Base-by-base conservation (phyloP, 2,113 vertebrate genomes). In the Verasper variegatus region DNA sequence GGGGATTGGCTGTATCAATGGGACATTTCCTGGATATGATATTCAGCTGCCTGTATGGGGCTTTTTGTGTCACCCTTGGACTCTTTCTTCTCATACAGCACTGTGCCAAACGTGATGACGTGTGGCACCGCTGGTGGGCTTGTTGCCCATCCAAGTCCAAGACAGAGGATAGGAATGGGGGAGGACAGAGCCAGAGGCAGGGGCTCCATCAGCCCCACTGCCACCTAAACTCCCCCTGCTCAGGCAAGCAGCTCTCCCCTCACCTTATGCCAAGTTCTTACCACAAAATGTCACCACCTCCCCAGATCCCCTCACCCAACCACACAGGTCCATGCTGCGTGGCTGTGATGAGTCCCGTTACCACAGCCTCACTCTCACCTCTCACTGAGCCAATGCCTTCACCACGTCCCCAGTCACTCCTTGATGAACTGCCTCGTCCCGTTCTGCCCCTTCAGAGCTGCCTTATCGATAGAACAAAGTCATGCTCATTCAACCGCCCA, bases 31-130 rank as follows among this genome's bases (percentile, higher is more conserved):
- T 98, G 92, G 97, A 98, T 92, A 98, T 99, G 97, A 95, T 99
- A 83, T 99, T 99, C 92, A 99, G 97, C 91, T 99, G 98, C 86
- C 93, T 99, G 11, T 99, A 99, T 0, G 98, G 98, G 59, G 97
- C 97, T 26, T 98, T 97, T 90, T 98, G 97, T 0, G 97, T 99
- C 76, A 98, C 97, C 0, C 92, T 99, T 69, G 98, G 97, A 60
- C 96, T 99, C 51, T 99, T 99, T 23, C 95, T 99, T 57, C 95
- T 99, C 56, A 98, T 99, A 82, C 98, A 99, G 88, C 98, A 99
- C 93, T 99, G 98, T 71, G 98, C 98, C 84, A 99, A 99, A 78
- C 94, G 98, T 14, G 98, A 99, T 0, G 98, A 99, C 0, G 97
- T 99, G 26, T 99, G 98, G 98, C 97, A 96, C 67, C 96, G 95